Conservation (phyloP, 1,140 invertebrate genomes). For the Artemia franciscana region DNA sequence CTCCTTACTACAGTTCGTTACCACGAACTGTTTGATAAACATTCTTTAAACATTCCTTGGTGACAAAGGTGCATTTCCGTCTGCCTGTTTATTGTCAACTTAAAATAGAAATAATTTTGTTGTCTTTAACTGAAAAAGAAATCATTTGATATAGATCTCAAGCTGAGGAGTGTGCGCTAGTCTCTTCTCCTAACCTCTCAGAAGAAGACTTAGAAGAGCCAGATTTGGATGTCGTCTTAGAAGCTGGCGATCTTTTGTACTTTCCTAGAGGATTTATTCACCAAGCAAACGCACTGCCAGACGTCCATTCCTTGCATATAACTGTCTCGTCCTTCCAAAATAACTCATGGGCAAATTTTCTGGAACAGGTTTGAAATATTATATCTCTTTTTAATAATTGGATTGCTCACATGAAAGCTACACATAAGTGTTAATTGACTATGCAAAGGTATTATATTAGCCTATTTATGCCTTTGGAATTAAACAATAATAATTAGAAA, state of each 20-base stretch:
- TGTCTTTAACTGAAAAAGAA: too few species aligned
- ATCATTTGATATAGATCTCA: slow-evolving; percentile 14
- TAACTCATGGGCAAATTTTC: slow-evolving; percentile 65
- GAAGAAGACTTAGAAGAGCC: slow-evolving; percentile 52
- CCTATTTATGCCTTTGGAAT: too few species aligned
- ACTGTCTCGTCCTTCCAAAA: slow-evolving; percentile 78
- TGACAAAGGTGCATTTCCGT: too few species aligned
- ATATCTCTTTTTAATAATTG: slow-evolving; percentile 5
- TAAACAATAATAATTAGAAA: too few species aligned
- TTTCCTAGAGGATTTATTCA: slow-evolving; percentile 64
- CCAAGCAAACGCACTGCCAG: slow-evolving; percentile 47
- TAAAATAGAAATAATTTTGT: too few species aligned
- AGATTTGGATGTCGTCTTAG: slow-evolving; percentile 50
- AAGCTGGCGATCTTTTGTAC: slow-evolving; percentile 76
- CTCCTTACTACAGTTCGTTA: too few species aligned
- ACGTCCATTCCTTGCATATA: slow-evolving; percentile 68
- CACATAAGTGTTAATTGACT: too few species aligned
- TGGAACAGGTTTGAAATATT: slow-evolving; percentile 34
- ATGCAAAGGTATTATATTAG: too few species aligned
- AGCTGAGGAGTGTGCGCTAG: slow-evolving; percentile 42
- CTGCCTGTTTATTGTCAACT: too few species aligned
- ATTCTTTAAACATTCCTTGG: too few species aligned
- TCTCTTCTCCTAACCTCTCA: slow-evolving; percentile 58
- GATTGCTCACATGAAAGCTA: too few species aligned
- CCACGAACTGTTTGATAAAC: too few species aligned